Base-by-base conservation (phyloP, 2,888 invertebrate genomes). In the Scaptomyza reducta region DNA sequence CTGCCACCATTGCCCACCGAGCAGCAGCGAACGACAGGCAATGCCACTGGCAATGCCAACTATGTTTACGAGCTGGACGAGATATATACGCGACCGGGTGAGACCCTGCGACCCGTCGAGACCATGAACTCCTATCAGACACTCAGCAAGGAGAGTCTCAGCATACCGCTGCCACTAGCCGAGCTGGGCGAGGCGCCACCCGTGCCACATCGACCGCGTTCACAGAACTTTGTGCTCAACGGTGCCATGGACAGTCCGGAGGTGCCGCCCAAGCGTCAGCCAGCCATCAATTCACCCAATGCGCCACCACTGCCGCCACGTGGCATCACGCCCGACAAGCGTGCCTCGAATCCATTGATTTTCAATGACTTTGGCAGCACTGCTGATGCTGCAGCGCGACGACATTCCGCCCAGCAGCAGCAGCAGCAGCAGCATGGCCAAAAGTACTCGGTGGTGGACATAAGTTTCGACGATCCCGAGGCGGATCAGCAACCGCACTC, bases 221-320 rank as follows among this genome's bases (percentile, higher is more conserved):
- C 94, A 0, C 93, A 94, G 51, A 94, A 94, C 18, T 94, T 93
- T 74, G 29, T 63, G 0, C 27, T 45, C 1, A 83, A 88, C 35
- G 92, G 92, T 1, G 70, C 83, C 16, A 86, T 87, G 38, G 92
- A 92, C 44, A 91, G 91, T 49, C 92, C 92, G 0, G 92, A 92
- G 66, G 90, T 93, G 66, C 93, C 93, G 14, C 93, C 93, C 5
- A 93, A 91, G 87, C 92, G 92, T 0, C 41, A 92, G 55, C 70
- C 79, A 3, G 54, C 74, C 0, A 82, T 91, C 7, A 88, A 92
- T 6, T 93, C 93, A 6, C 92, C 71, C 92, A 94, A 60, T 75
- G 96, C 96, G 0, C 96, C 96, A 16, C 97, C 97, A 0, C 89
- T 97, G 59, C 97, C 97, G 4, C 97, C 97, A 0, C 92, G 97